Percentiles rank a stretch among this genome's conserved stretches.
phyloP scores from a whole-genome alignment of 2,797 vertebrate species.

The Chiloscyllium punctatum region DNA sequence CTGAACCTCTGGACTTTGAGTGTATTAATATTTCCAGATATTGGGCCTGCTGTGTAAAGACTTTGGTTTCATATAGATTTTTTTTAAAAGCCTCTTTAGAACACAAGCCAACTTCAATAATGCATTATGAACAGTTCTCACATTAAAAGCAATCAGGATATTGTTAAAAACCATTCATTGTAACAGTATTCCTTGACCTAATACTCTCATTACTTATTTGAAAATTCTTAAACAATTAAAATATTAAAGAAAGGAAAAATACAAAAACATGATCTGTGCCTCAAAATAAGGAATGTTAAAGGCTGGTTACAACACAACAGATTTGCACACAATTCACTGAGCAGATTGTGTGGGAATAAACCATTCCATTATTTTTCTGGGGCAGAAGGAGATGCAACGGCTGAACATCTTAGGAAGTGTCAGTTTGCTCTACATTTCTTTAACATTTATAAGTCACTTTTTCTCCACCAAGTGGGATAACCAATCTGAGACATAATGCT shows the following conservation, averaged over 20 bases:
- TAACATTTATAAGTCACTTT: not conserved
- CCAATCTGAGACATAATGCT: not conserved
- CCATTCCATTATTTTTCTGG: not conserved
- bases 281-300: constrained; percentile 7
- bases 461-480: not conserved
- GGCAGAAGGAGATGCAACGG: not conserved
- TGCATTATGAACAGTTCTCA: constrained; percentile 23
- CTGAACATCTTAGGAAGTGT: not conserved
- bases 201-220: not conserved
- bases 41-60: not conserved
- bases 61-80: not conserved
- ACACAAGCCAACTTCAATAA: not conserved
- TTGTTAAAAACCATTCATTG: not conserved
- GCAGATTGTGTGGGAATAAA: not conserved
- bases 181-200: not conserved
- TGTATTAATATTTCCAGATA: not conserved
- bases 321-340: not conserved
- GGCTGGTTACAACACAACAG: not conserved
- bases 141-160: not conserved
- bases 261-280: not conserved
- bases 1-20: not conserved
- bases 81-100: not conserved
- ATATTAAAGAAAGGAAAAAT: not conserved
- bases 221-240: not conserved
- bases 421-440: not conserved